A percentile compares a stretch with the other conserved stretches of the same genome.
Evolutionary conservation across 2,797 vertebrate species (phyloP).

Genomic region (Pipistrellus kuhlii): DNA sequence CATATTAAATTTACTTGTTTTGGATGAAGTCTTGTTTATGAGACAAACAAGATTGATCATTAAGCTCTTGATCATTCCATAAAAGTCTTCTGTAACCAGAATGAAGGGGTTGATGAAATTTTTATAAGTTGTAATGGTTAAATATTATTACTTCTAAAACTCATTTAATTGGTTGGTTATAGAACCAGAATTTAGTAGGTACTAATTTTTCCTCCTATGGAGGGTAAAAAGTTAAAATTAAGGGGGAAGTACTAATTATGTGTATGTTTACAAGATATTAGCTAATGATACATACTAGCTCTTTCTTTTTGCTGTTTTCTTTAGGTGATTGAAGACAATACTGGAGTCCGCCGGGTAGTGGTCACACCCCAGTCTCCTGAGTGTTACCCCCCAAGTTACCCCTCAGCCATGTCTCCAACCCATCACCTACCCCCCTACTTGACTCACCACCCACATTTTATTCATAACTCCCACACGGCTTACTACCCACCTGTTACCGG

Average conservation of each 20-base stretch:
- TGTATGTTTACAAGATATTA: not conserved
- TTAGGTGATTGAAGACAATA: slow-evolving; percentile 97
- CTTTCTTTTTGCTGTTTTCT: slow-evolving; percentile 67
- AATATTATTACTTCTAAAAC: not conserved
- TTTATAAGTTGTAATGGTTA: slow-evolving; percentile 35
- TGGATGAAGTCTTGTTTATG: not conserved
- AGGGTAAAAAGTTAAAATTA: slow-evolving; percentile 38
- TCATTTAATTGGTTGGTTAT: not conserved
- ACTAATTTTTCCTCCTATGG: not conserved
- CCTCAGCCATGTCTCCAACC: slow-evolving; percentile 96
- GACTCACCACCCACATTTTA: slow-evolving; percentile 95
- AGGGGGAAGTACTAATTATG: not conserved
- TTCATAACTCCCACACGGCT: slow-evolving; percentile 95
- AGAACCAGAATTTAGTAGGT: not conserved
- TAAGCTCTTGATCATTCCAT: not conserved
- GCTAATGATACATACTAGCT: not conserved
- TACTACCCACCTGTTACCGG: slow-evolving; percentile 97
- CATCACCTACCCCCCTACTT: slow-evolving; percentile 96
- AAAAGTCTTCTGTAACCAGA: slow-evolving; percentile 27
- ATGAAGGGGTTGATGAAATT: slow-evolving; percentile 12
- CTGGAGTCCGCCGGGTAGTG: slow-evolving; percentile 96
- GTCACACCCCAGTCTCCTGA: slow-evolving; percentile 98
- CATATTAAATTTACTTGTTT: not conserved
- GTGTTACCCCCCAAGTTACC: slow-evolving; percentile 97
- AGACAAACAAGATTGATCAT: not conserved